Conservation (phyloP, 2,888 invertebrate species). For the Patella ulyssiponensis region DNA sequence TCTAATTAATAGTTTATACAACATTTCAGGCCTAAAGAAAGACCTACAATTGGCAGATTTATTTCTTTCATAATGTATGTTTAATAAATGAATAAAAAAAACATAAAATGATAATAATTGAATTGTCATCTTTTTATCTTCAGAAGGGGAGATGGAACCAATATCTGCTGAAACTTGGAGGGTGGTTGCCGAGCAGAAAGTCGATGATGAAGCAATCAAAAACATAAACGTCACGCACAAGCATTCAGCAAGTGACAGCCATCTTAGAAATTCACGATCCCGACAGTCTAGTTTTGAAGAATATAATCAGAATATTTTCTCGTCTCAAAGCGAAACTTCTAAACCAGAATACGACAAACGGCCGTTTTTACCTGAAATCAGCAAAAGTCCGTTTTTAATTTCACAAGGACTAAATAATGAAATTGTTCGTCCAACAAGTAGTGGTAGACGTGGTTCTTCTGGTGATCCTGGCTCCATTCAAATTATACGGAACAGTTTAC, state of each 20-base stretch:
- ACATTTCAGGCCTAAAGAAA: too few species aligned
- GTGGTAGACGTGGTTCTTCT: background rate
- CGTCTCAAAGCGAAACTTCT: constrained; percentile 18
- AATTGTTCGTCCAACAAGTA: background rate
- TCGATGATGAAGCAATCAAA: constrained; percentile 36
- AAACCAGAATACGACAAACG: constrained; percentile 23
- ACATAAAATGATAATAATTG: too few species aligned
- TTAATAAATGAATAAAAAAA: too few species aligned
- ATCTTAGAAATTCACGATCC: background rate
- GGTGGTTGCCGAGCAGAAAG: constrained; percentile 51
- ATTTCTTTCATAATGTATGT: too few species aligned
- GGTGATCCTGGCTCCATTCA: constrained; percentile 11
- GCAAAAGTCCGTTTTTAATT: constrained; percentile 54
- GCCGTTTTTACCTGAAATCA: constrained; percentile 58
- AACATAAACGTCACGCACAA: constrained; percentile 16
- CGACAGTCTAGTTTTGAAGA: constrained; percentile 19
- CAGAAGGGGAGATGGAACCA: constrained; percentile 41
- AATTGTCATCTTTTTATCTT: background rate
- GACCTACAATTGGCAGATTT: too few species aligned
- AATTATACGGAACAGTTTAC: constrained; percentile 20
- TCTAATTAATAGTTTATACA: too few species aligned
- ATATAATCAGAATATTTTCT: constrained; percentile 14
- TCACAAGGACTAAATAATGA: constrained; percentile 52
- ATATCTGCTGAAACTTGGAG: constrained; percentile 61
- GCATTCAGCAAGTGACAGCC: background rate